Conservation (phyloP, 2,888 invertebrate species). For the Lasioglossum zephyrum region DNA sequence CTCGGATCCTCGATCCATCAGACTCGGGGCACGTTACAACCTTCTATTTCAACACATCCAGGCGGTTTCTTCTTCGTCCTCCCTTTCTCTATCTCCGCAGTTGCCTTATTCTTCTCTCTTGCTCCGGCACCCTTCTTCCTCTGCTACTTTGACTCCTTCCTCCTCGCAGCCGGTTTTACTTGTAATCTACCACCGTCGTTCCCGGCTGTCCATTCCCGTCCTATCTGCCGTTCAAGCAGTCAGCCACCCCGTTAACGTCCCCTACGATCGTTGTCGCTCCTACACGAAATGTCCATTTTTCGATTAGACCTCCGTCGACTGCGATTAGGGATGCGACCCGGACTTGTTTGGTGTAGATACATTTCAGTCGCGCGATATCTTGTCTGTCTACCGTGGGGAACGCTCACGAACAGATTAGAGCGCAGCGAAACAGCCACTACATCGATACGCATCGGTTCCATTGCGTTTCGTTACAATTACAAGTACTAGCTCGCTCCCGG, state of each 20-base stretch:
- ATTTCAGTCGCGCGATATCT: not conserved
- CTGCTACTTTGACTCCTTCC: constrained; percentile 37
- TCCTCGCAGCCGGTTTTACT: constrained; percentile 51
- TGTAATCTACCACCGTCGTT: constrained; percentile 36
- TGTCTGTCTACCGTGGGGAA: not conserved
- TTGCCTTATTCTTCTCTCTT: not conserved
- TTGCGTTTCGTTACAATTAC: not conserved
- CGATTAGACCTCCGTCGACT: not conserved
- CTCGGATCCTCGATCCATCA: constrained; percentile 38
- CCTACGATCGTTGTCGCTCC: constrained; percentile 15
- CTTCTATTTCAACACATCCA: constrained; percentile 39
- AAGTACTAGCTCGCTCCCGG: not conserved
- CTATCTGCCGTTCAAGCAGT: constrained; percentile 36
- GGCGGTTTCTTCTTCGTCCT: constrained; percentile 4
- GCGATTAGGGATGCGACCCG: constrained; percentile 6
- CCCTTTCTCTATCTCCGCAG: not conserved
- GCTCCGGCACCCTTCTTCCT: constrained; percentile 7
- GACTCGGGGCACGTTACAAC: constrained; percentile 26
- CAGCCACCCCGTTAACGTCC: constrained; percentile 34
- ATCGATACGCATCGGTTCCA: not conserved
- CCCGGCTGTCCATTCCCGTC: constrained; percentile 33
- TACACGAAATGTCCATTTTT: constrained; percentile 16
- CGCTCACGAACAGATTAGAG: not conserved
- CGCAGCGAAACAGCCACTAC: not conserved
- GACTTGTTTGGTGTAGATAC: not conserved